Evolutionary conservation across 2,797 vertebrate genomes (phyloP).

Genomic region (Semotilus atromaculatus): DNA sequence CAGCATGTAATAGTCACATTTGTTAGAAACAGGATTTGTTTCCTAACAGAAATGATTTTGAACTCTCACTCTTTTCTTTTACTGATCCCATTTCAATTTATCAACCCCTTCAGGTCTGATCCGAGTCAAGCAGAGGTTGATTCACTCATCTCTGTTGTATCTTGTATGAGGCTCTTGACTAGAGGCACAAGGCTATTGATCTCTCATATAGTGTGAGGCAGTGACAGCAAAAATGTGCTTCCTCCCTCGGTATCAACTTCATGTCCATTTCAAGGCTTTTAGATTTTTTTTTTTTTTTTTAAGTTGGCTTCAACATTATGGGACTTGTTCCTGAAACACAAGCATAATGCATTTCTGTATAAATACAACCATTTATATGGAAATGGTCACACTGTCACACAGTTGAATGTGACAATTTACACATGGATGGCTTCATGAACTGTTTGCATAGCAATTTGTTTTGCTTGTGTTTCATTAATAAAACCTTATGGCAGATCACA

Average conservation of each 20-base stretch:
- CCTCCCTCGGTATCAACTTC: not conserved
- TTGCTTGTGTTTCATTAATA: not conserved
- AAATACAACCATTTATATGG: not conserved
- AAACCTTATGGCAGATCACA: not conserved
- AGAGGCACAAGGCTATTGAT: slow-evolving; percentile 3
- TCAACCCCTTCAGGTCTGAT: not conserved
- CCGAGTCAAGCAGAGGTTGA: slow-evolving; percentile 10
- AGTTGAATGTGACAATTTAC: not conserved
- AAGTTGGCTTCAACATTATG: not conserved
- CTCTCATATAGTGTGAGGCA: not conserved
- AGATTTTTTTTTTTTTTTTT: not conserved
- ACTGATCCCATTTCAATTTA: not conserved
- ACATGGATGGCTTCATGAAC: not conserved
- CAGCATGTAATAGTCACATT: slow-evolving; percentile 2
- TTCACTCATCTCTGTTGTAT: slow-evolving; percentile 18
- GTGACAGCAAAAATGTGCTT: not conserved
- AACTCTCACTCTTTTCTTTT: not conserved
- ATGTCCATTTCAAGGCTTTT: not conserved
- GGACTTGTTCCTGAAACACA: not conserved
- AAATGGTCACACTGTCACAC: not conserved
- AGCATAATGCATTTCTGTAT: not conserved
- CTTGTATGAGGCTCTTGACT: slow-evolving; percentile 14
- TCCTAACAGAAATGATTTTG: not conserved
- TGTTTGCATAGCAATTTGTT: not conserved
- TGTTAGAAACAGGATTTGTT: slow-evolving; percentile 1